A percentile compares a stretch with the other conserved stretches of the same genome.
phyloP scores from a whole-genome alignment of 2,113 vertebrate species.

The Bos javanicus region DNA sequence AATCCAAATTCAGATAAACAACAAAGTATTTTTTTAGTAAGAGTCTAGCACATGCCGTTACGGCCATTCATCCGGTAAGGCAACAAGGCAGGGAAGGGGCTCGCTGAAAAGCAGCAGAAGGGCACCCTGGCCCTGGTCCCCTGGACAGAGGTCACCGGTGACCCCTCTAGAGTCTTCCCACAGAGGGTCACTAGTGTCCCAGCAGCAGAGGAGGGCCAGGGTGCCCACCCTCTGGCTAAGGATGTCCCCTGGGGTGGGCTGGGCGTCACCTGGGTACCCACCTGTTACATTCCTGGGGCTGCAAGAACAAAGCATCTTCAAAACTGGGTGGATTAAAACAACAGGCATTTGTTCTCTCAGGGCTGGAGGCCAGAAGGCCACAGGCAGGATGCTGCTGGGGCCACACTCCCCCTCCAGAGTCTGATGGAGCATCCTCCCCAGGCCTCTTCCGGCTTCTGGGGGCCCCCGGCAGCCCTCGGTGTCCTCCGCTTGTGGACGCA shows the following conservation, averaged over 20 bases:
- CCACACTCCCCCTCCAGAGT: accelerated
- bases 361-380: neutral
- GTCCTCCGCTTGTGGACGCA: accelerated
- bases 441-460: neutral
- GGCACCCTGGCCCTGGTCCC: neutral
- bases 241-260: too few relatives aligned
- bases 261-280: accelerated
- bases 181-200: neutral
- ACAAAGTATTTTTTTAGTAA: neutral
- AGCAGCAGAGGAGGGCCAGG: too few relatives aligned
- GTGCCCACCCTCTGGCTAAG: neutral
- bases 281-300: neutral
- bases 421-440: neutral
- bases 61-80: neutral
- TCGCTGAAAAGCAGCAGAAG: accelerated
- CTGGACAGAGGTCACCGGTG: accelerated
- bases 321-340: neutral
- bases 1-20: neutral
- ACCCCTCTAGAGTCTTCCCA: neutral
- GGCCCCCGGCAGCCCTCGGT: neutral
- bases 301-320: neutral
- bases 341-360: neutral
- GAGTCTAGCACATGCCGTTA: accelerated
- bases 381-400: accelerated
- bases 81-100: neutral